Percentiles rank a stretch among this genome's conserved stretches.
These are phyloP conservation scores for Sebastes umbrosus DNA, from an alignment of 2,797 vertebrate species.

Conservation along the genomic window DNA sequence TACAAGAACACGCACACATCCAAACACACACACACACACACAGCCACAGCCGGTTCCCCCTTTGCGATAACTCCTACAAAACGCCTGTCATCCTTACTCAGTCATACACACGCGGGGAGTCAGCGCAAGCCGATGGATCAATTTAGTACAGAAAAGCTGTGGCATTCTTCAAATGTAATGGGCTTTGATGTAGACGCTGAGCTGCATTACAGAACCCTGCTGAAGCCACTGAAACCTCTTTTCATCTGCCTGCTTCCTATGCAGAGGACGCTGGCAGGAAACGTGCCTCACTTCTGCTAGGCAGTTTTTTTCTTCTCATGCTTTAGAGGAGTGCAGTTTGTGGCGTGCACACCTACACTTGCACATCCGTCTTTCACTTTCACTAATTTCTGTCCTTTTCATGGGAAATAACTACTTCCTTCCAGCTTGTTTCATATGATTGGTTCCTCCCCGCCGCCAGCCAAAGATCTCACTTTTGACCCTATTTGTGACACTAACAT, in stretches of 20 bases:
- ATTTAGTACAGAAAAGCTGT: constrained; percentile 74
- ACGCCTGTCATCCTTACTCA: constrained; percentile 77
- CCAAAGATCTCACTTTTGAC: not conserved
- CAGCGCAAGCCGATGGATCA: constrained; percentile 73
- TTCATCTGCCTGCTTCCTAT: constrained; percentile 73
- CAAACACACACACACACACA: constrained; percentile 26
- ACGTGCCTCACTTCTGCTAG: constrained; percentile 46
- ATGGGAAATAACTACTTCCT: constrained; percentile 16
- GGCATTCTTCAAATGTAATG: constrained; percentile 77
- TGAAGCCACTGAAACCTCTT: constrained; percentile 67
- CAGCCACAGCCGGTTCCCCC: constrained; percentile 43
- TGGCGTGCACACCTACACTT: constrained; percentile 1
- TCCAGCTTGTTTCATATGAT: not conserved
- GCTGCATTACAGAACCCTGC: constrained; percentile 69
- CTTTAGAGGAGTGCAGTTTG: constrained; percentile 11
- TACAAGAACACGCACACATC: constrained; percentile 1
- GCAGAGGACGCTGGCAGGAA: constrained; percentile 60
- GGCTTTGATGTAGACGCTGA: constrained; percentile 81
- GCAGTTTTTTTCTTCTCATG: not conserved
- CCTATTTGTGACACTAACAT: not conserved
- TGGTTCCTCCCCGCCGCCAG: not conserved
- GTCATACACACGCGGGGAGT: constrained; percentile 66
- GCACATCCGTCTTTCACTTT: constrained; percentile 1
- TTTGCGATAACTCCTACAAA: constrained; percentile 79
- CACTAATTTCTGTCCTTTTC: constrained; percentile 1